Evolutionary conservation across 2,797 vertebrate species (phyloP), one percentile per base, ranked within the genome.

Genomic region (Gorsachius magnificus): DNA sequence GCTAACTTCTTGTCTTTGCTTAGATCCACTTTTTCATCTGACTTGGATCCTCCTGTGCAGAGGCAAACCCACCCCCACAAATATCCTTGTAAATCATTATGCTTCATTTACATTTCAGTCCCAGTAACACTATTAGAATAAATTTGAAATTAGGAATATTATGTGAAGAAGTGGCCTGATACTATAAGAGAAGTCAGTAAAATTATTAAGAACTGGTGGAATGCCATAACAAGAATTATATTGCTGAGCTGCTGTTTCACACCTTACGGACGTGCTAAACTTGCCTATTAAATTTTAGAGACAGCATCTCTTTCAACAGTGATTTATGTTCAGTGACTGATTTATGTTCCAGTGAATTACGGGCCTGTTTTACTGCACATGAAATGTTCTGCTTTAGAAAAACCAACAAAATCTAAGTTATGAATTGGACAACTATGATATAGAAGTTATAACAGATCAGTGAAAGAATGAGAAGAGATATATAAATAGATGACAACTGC

Each of bases 1-100:
- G 99, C 99, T 25, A 99, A 97, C 97, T 99, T 99, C 98, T 99
- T 99, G 97, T 99, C 99, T 97, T 99, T 99, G 77, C 99, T 99
- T 75, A 99, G 98, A 97, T 99, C 99, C n/a, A 99, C 98, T 97
- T 99, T 99, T 98, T 99, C 99, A 51, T 99, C 99, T 1, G 99
- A 99, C 97, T 99, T 99, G 61, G 99, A 99, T 38, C 98, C 98
- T 96, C 99, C 99, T 99, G 95, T 76, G 17, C 35, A 96, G 72
- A 96, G 65, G 43, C 58, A 93, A 94, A 83, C 93, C 69, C 95
- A 70, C 5, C n/a, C 81, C 53, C 71, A 46, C 13, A 90, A 48
- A 90, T 13, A 92, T 0, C 4, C 35, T 33, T 38, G n/a, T 94
- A 54, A 96, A 77, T 86, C 35, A 70, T 68, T 69, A 68, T 5